Evolutionary conservation across 1,140 invertebrate genomes (phyloP).

Genomic region (Plutomurus gul): DNA sequence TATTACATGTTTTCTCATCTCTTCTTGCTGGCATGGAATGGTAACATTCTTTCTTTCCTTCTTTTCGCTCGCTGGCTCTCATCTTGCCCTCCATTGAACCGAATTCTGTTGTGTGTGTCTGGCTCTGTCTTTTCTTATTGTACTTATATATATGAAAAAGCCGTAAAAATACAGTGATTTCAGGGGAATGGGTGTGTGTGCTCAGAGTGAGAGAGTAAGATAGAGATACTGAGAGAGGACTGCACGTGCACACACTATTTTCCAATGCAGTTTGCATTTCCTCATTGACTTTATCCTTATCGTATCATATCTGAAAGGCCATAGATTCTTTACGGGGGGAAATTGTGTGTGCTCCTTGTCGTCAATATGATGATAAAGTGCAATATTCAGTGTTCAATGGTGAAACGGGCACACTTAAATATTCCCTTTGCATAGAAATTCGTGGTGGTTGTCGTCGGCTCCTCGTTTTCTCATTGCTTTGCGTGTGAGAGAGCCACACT

Average conservation of each 20-base stretch:
- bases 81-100: background rate
- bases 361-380: constrained; percentile 25
- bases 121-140: no score
- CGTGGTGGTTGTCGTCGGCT: background rate
- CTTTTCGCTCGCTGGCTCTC: no score
- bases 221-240: no score
- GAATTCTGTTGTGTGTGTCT: background rate
- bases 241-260: constrained; percentile 11
- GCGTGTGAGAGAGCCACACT: background rate
- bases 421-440: background rate
- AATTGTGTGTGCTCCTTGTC: constrained; percentile 2
- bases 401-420: constrained; percentile 12
- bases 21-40: background rate
- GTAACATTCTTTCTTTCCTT: constrained; percentile 12
- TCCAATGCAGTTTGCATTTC: constrained; percentile 17
- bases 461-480: background rate
- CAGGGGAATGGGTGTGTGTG: no score
- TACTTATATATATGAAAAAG: constrained; percentile 4
- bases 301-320: constrained; percentile 12
- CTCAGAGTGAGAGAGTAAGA: no score
- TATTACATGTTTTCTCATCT: background rate
- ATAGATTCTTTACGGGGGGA: constrained; percentile 16
- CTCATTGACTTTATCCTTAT: constrained; percentile 12
- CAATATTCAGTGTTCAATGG: constrained; percentile 16
- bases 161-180: background rate